A percentile compares a stretch with the other conserved stretches of the same genome.
Evolutionary conservation across 2,113 vertebrate genomes (phyloP).

Genomic region (Gulo gulo): DNA sequence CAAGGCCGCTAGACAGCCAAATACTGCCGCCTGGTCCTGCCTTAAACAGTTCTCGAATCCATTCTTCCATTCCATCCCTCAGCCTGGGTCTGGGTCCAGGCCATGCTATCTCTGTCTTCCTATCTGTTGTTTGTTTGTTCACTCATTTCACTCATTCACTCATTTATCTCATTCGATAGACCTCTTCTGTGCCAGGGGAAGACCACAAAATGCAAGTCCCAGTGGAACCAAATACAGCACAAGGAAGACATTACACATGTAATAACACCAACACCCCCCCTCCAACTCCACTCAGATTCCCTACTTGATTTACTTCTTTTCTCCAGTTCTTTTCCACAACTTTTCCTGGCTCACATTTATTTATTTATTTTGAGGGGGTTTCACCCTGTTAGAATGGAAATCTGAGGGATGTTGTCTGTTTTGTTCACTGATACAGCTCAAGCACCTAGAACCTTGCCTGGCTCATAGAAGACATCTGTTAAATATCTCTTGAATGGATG

Average conservation of each 20-base stretch:
- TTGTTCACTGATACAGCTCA: not conserved
- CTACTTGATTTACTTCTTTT: not conserved
- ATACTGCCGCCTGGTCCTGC: not conserved
- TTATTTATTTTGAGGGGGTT: not conserved
- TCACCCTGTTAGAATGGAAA: not conserved
- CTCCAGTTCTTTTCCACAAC: too few species aligned
- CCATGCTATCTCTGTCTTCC: not conserved
- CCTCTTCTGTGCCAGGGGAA: not conserved
- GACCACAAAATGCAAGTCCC: not conserved
- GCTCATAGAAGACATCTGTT: not conserved
- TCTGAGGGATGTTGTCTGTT: not conserved
- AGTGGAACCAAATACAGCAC: not conserved
- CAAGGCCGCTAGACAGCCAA: not conserved
- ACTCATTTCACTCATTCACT: not conserved
- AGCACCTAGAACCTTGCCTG: not conserved
- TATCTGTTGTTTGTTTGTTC: not conserved
- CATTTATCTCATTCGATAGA: not conserved
- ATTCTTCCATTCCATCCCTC: not conserved
- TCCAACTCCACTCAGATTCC: not conserved
- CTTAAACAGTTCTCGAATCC: not conserved
- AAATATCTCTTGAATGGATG: not conserved
- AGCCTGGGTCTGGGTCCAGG: not conserved
- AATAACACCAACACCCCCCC: not conserved
- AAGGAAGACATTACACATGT: not conserved
- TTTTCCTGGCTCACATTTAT: not conserved